These are phyloP conservation scores for Lutraria lutraria DNA, from an alignment of 2,888 invertebrate genomes.

Conservation along the genomic window DNA sequence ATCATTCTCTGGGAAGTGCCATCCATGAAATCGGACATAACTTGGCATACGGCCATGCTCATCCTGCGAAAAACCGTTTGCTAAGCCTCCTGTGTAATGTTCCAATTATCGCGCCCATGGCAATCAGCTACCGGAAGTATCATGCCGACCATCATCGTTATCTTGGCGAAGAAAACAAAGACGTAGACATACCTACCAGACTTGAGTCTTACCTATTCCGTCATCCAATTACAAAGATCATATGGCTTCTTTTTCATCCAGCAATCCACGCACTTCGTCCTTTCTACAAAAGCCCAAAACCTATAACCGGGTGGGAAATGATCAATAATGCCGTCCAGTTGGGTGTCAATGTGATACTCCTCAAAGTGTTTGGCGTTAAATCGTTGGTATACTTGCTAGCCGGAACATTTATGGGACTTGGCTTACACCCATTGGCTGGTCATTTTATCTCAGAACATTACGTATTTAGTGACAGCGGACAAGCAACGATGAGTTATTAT, in stretches of 20 bases:
- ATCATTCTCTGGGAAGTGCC: conserved; percentile 86
- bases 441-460: conserved; percentile 87
- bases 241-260: conserved; percentile 85
- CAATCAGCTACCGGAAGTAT: conserved; percentile 86
- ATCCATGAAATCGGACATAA: conserved; percentile 87
- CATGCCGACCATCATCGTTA: conserved; percentile 86
- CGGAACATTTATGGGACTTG: conserved; percentile 84
- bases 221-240: conserved; percentile 84
- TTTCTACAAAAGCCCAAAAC: conserved; percentile 85
- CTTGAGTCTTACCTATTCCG: conserved; percentile 85
- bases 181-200: conserved; percentile 86
- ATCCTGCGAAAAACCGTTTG: conserved; percentile 82
- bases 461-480: conserved; percentile 82
- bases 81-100: conserved; percentile 86
- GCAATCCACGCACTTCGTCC: conserved; percentile 85
- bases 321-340: conserved; percentile 82
- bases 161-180: conserved; percentile 85
- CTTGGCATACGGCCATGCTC: conserved; percentile 85
- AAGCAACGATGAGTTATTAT: conserved; percentile 86
- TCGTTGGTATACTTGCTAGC: conserved; percentile 82
- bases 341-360: conserved; percentile 79
- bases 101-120: conserved; percentile 85
- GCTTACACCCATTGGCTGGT: conserved; percentile 85
- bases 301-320: conserved; percentile 83
- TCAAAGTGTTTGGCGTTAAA: conserved; percentile 80